Base-by-base conservation (phyloP, 53 echinoderm and acorn worm genomes). In the Arbacia lixula region DNA sequence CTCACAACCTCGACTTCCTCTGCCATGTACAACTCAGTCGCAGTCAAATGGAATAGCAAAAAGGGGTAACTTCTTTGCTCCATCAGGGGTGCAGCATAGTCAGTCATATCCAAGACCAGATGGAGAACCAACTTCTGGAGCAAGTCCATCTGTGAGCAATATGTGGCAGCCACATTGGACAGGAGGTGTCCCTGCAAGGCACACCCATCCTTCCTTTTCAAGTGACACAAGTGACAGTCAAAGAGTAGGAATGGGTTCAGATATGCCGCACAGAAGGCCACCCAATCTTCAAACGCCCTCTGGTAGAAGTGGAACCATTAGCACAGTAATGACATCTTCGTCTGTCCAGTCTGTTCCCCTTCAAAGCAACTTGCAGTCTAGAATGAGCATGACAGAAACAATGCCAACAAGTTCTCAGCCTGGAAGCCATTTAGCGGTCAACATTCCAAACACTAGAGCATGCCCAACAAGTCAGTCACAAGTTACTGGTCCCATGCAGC, bases 341-440 rank as follows among this genome's bases (percentile, higher is more conserved):
- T 53, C 63, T 41, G 66, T 96, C 39, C 96, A 96, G 82, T 91
- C 96, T 43, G 96, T 96, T 22, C 96, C 93, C 11, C 90, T 96
- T 17, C 91, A 91, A 43, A 96, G 96, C 73, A 96, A 96, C 25
- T 32, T 96, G 20, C 75, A 78, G 46, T 22, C 86, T 41, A 91
- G 89, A 46, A 57, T 54, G 20, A 83, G 72, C 53, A 62, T 85
- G 65, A 85, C 69, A 76, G 93, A 87, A 50, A 66, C 84, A 46
- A 30, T 63, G 4, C 82, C 50, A 64, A 16, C 43, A 19, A 60
- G 64, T 52, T 46, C 29, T 62, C 26, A 22, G 60, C n/a, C 40
- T 30, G 50, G 62, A 81, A 62, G 64, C 46, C 82, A 30, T 69
- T n/a, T 29, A 43, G 42, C n/a, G n/a, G n/a, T n/a, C n/a, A n/a